A percentile compares a stretch with the other conserved stretches of the same genome.
These are phyloP conservation scores for Coracias cyanogaster DNA, from an alignment of 2,797 vertebrate genomes.

Conservation along the genomic window DNA sequence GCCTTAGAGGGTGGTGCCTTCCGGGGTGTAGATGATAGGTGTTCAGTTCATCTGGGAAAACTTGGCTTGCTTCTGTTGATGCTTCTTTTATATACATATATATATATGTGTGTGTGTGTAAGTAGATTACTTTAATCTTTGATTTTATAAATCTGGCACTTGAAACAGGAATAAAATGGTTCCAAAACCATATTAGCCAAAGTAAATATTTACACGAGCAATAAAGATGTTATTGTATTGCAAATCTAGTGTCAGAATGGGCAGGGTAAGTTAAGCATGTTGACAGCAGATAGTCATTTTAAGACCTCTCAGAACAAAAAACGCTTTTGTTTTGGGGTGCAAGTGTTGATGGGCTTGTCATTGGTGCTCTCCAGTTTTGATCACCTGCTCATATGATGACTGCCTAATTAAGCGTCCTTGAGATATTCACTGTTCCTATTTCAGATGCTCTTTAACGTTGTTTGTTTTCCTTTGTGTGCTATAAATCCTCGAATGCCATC, in stretches of 20 bases:
- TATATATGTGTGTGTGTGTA: background rate
- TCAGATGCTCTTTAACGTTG: slow-evolving; percentile 54
- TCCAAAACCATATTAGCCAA: slow-evolving; percentile 6
- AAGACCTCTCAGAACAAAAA: background rate
- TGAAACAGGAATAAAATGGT: background rate
- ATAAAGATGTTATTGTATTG: slow-evolving; percentile 7
- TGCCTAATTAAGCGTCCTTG: slow-evolving; percentile 47
- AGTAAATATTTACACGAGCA: slow-evolving; percentile 44
- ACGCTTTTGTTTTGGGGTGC: background rate
- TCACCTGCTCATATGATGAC: slow-evolving; percentile 39
- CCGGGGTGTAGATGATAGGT: background rate
- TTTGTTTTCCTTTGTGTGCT: slow-evolving; percentile 70
- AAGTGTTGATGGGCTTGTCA: background rate
- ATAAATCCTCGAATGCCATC: slow-evolving; percentile 53
- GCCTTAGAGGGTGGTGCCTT: background rate
- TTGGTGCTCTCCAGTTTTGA: background rate
- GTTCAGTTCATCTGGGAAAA: background rate
- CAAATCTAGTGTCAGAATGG: background rate
- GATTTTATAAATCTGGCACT: background rate
- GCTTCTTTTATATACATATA: background rate
- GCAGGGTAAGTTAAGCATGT: background rate
- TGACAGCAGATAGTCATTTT: background rate
- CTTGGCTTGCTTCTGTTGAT: background rate
- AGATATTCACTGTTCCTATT: slow-evolving; percentile 39
- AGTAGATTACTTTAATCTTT: background rate